A percentile compares a stretch with the other conserved stretches of the same genome.
These are phyloP conservation scores for Monodelphis domestica DNA, from an alignment of 2,797 vertebrate species.

Conservation along the genomic window DNA sequence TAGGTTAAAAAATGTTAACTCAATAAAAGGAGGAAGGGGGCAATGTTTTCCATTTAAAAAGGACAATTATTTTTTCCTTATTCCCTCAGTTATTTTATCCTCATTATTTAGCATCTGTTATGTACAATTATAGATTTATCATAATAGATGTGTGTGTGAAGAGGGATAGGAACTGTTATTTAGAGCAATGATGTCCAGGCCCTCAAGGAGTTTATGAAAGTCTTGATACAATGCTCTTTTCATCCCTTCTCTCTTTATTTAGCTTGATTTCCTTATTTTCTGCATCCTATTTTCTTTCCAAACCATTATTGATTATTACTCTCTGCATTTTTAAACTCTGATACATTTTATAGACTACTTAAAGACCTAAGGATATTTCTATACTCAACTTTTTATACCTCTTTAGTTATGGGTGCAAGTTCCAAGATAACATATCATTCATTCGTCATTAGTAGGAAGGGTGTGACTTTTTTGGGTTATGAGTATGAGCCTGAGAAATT, in stretches of 20 bases:
- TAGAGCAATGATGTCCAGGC: rapidly evolving
- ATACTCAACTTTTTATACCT: conserved; percentile 32
- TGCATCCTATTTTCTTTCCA: neutral
- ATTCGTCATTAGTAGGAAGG: conserved; percentile 8
- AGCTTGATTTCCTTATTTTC: neutral
- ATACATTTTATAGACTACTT: conserved; percentile 18
- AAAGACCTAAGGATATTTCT: conserved; percentile 27
- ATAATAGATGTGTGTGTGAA: neutral
- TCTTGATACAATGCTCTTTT: neutral
- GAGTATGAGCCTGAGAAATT: neutral
- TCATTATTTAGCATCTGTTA: neutral
- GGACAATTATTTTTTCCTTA: neutral
- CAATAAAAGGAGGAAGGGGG: neutral
- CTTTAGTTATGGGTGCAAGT: neutral
- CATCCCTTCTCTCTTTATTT: neutral
- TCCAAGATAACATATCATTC: neutral
- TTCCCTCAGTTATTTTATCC: too few relatives aligned
- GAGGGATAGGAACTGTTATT: neutral
- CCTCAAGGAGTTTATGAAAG: conserved; percentile 10
- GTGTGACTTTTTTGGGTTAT: neutral
- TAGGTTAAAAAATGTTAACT: neutral
- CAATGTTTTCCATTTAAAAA: neutral
- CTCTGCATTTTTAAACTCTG: conserved; percentile 32
- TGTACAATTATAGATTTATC: neutral
- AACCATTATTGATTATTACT: neutral